These are phyloP conservation scores for Entomobrya proxima DNA, from an alignment of 2,888 invertebrate genomes.

Conservation along the genomic window DNA sequence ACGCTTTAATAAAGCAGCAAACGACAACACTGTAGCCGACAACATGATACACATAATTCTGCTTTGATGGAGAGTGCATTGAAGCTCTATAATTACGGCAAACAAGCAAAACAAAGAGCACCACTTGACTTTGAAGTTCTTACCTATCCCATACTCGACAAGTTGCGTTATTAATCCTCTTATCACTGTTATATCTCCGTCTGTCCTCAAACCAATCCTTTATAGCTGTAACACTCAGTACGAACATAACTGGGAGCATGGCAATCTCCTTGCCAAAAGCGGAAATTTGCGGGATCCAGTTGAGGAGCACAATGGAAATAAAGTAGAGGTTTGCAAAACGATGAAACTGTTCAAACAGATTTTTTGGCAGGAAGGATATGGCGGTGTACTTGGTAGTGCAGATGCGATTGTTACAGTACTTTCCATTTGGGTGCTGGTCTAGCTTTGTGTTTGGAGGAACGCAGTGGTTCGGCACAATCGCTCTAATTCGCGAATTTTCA, in stretches of 20 bases:
- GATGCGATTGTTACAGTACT: slow-evolving; percentile 88
- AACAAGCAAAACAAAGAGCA: background rate
- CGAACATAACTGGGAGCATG: slow-evolving; percentile 96
- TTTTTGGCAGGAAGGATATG: slow-evolving; percentile 95
- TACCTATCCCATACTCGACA: slow-evolving; percentile 95
- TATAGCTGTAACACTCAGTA: slow-evolving; percentile 93
- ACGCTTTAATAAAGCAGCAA: background rate
- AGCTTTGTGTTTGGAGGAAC: slow-evolving; percentile 88
- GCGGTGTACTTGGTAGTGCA: slow-evolving; percentile 96
- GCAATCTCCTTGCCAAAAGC: slow-evolving; percentile 97
- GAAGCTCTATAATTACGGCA: background rate
- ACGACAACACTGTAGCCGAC: background rate
- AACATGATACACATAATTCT: background rate
- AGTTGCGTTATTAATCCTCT: slow-evolving; percentile 93
- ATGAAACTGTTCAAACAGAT: slow-evolving; percentile 97
- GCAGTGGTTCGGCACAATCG: slow-evolving; percentile 89
- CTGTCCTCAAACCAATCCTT: slow-evolving; percentile 97
- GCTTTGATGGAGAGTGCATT: background rate
- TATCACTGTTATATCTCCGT: slow-evolving; percentile 91
- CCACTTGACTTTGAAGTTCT: slow-evolving; percentile 77
- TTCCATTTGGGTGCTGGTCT: slow-evolving; percentile 90
- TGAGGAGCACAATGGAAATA: slow-evolving; percentile 95
- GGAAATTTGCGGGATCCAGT: slow-evolving; percentile 96
- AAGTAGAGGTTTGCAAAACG: slow-evolving; percentile 98
- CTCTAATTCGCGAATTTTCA: slow-evolving; percentile 81